Conservation (phyloP, 2,113 vertebrate species). For the Thamnaconus septentrionalis region DNA sequence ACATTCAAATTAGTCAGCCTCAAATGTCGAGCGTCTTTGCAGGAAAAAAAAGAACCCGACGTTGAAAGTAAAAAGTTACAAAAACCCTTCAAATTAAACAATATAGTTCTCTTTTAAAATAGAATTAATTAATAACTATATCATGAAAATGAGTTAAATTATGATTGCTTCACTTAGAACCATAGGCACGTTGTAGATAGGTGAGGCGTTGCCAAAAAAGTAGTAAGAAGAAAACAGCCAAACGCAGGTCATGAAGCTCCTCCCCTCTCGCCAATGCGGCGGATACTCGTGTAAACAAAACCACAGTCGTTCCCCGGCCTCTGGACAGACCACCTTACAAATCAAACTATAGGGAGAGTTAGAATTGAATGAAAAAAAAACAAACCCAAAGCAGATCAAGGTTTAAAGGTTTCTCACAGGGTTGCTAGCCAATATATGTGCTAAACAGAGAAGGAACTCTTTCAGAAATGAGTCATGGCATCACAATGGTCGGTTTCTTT, state of each 20-base stretch:
- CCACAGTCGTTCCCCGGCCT: constrained; percentile 45
- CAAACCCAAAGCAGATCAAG: neutral
- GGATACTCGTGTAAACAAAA: constrained; percentile 72
- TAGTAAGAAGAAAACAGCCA: constrained; percentile 23
- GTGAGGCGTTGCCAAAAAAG: constrained; percentile 56
- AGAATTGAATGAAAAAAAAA: constrained; percentile 7
- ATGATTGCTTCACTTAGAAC: constrained; percentile 79
- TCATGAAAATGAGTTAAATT: constrained; percentile 75
- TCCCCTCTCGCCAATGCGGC: constrained; percentile 38
- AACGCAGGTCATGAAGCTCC: constrained; percentile 35
- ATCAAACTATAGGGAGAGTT: constrained; percentile 6
- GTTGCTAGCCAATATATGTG: constrained; percentile 27
- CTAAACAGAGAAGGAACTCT: constrained; percentile 22
- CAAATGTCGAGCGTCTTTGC: constrained; percentile 60
- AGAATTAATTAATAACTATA: constrained; percentile 60
- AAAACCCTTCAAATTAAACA: constrained; percentile 75
- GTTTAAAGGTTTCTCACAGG: constrained; percentile 25
- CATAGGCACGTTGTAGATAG: constrained; percentile 79
- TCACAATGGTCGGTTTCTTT: constrained; percentile 71
- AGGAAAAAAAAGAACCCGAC: constrained; percentile 58
- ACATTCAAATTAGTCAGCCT: constrained; percentile 77
- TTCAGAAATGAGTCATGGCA: constrained; percentile 34
- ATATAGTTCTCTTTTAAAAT: constrained; percentile 76
- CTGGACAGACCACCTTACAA: constrained; percentile 16
- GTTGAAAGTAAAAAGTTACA: constrained; percentile 74